Conservation (phyloP, 2,888 invertebrate species). For the Amblyjoppa fuscipennis region DNA sequence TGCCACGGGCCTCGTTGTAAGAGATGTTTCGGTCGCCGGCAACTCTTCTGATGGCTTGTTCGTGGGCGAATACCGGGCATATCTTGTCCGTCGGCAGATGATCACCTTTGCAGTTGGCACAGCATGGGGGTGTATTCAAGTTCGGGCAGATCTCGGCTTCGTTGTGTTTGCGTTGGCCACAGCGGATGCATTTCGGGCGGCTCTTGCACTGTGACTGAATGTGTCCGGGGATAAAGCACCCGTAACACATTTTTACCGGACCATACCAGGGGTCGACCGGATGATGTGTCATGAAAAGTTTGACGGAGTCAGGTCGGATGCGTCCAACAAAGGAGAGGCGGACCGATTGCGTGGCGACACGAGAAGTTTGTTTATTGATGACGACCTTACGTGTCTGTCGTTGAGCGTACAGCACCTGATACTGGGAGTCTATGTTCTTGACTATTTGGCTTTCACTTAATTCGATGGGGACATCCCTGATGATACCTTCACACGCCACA, state of each 20-base stretch:
- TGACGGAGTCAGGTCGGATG: neutral
- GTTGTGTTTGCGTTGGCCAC: slow-evolving; percentile 10
- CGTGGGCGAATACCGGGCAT: slow-evolving; percentile 8
- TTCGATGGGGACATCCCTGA: neutral
- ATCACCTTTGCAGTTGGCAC: slow-evolving; percentile 26
- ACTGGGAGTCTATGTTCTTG: neutral
- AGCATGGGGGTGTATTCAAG: slow-evolving; percentile 4
- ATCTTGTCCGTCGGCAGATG: slow-evolving; percentile 21
- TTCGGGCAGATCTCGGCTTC: neutral
- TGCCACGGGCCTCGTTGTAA: neutral
- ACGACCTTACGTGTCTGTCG: neutral
- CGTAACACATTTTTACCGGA: slow-evolving; percentile 19
- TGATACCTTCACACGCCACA: neutral
- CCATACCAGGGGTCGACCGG: neutral
- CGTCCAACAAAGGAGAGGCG: neutral
- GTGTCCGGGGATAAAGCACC: slow-evolving; percentile 20
- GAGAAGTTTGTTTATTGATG: neutral
- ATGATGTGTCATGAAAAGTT: neutral
- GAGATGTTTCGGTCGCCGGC: slow-evolving; percentile 34
- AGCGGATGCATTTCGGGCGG: slow-evolving; percentile 21
- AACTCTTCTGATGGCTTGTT: neutral
- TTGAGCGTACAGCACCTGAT: neutral
- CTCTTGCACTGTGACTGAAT: slow-evolving; percentile 7
- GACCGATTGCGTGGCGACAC: neutral
- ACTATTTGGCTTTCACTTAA: neutral